These are phyloP conservation scores for Campoletis sonorensis DNA, from an alignment of 1,140 invertebrate species.

Conservation along the genomic window DNA sequence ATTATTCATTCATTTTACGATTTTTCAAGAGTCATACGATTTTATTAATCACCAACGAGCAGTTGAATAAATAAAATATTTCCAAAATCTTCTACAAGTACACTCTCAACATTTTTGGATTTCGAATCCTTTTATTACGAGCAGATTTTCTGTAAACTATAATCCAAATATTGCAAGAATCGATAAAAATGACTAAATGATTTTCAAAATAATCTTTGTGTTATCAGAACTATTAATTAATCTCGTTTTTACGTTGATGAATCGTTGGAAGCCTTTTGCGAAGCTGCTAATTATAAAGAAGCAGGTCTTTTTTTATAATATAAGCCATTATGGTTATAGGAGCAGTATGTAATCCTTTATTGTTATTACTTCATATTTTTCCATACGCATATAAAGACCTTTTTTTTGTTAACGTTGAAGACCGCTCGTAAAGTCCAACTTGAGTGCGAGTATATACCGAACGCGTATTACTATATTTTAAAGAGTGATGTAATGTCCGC, in stretches of 20 bases:
- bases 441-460: slow-evolving; percentile 22
- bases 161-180: too few species aligned
- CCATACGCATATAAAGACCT: slow-evolving; percentile 49
- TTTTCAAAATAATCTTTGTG: neutral
- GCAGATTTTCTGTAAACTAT: too few species aligned
- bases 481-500: slow-evolving; percentile 44
- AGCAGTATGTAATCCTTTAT: too few species aligned
- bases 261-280: neutral
- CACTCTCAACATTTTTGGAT: too few species aligned
- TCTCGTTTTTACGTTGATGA: neutral
- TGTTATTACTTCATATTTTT: slow-evolving; percentile 6
- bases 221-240: neutral
- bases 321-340: neutral
- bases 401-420: slow-evolving; percentile 41
- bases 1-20: too few species aligned
- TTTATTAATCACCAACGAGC: too few species aligned
- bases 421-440: slow-evolving; percentile 45
- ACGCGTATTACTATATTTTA: slow-evolving; percentile 43
- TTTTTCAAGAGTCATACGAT: too few species aligned
- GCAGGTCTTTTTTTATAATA: neutral
- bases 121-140: too few species aligned
- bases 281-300: neutral
- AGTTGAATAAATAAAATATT: too few species aligned
- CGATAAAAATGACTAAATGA: too few species aligned
- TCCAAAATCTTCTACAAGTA: too few species aligned